Conservation (phyloP, 2,797 vertebrate species). For the Aphelocoma californica region DNA sequence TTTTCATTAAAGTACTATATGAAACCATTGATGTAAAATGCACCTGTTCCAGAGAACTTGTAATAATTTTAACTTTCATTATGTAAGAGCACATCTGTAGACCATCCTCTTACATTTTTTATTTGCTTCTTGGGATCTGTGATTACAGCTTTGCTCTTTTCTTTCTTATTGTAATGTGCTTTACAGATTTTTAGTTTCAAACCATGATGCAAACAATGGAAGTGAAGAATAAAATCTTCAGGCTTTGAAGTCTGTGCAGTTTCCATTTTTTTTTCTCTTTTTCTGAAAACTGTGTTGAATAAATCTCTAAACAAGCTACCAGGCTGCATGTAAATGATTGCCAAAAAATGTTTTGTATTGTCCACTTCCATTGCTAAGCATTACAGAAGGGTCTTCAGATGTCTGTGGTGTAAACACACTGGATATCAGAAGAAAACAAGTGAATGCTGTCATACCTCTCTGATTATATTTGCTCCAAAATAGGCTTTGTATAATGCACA, state of each 20-base stretch:
- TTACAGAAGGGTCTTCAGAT: not conserved
- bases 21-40: not conserved
- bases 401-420: not conserved
- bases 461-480: not conserved
- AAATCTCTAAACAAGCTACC: not conserved
- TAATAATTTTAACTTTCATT: conserved; percentile 16
- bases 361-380: not conserved
- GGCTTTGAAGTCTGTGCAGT: conserved; percentile 24
- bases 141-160: conserved; percentile 58
- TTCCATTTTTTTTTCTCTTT: not conserved
- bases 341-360: not conserved
- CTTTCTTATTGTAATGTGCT: conserved; percentile 30
- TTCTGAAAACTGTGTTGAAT: not conserved
- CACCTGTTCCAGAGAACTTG: not conserved
- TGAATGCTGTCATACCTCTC: not conserved
- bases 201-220: conserved; percentile 12
- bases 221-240: conserved; percentile 16
- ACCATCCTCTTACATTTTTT: conserved; percentile 37
- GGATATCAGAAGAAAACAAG: not conserved
- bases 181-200: conserved; percentile 39
- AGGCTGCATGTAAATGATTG: not conserved
- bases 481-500: not conserved
- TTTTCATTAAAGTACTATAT: not conserved
- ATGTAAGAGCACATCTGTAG: not conserved
- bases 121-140: conserved; percentile 36